Base-by-base conservation (phyloP, 2,888 invertebrate genomes). In the Heliconius aoede region DNA sequence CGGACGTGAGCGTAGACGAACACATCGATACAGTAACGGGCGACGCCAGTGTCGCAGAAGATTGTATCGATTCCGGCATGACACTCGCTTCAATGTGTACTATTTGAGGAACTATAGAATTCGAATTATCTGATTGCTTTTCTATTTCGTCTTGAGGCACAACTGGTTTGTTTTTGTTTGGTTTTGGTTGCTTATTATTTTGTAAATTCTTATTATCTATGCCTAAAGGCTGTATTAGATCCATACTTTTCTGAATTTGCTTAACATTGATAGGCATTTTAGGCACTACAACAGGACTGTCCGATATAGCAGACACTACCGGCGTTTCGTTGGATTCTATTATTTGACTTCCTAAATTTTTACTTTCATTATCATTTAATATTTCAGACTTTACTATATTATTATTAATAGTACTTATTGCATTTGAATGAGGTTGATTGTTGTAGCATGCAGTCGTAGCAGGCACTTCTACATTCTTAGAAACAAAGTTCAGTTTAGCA, bases 291-390 rank as follows among this genome's bases (percentile, higher is more conserved):
- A 95, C 95, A 84, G 96, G 96, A 83, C 96, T 96, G 85, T 96
- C 96, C 76, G 96, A 95, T 91, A 96, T 96, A 80, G 96, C 96
- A 80, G 96, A 96, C 76, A 96, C 96, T 81, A 96, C 95, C 65
- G 96, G 96, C 40, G 96, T 96, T 84, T 94, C 94, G 82, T 84
- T 89, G 80, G 87, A 82, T 84, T 91, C 90, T 85, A 87, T 89
- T 87, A 86, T 86, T 86, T 93, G 92, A 84, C 87, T 82, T 84
- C 88, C 92, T 87, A 90, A 85, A 85, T 81, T 87, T 88, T 91
- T 92, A 89, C 82, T 91, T 87, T 93, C 93, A 82, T 90, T 92
- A 86, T 89, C 84, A 88, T 86, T 87, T 88, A 92, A 87, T 87
- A 90, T 86, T 80, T 94, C 94, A 90, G 93, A 91, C 89, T 93